Evolutionary conservation across 1,140 invertebrate genomes (phyloP), one percentile per base, ranked within the genome.

Genomic region (Pentalonia nigronervosa): DNA sequence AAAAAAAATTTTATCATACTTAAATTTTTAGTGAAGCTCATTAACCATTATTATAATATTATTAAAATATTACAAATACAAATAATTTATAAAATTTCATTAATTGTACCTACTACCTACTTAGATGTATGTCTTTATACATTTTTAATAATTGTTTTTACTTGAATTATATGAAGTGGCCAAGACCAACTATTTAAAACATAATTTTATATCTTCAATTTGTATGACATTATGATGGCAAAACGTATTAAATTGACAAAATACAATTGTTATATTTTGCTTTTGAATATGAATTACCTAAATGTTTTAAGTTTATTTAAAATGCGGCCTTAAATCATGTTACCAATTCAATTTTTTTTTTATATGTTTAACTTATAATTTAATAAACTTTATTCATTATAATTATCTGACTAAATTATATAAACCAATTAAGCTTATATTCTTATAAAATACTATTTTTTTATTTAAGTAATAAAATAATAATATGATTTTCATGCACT

Each of bases 391-490:
- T 47, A 87, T 47, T 87, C 30, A 47, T n/a, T 87, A 87, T 17
- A 48, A 48, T 45, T 30, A 87, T 87, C 41, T 48, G 25, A 47
- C 41, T 86, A 86, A 45, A n/a, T 47, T 86, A n/a, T 53, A 89
- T 50, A 53, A 2, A 20, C 45, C n/a, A 21, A 4, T 50, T 89
- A 89, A 89, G n/a, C 87, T 89, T 36, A 53, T 45, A n/a, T 36
- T 36, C 47, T 53, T 53, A 36, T 25, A 50, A 89, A 89, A 53
- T 89, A 36, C 47, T 53, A 89, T 89, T 50, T 89, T 89, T 89
- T 36, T 76, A 76, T 76, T 14, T 76, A 76, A 30, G n/a, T 21
- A 53, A 53, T 53, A 53, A 53, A 7, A 21, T 53, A 53, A 53
- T 14, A 76, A 76, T 76, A 76, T 76, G n/a, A 76, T n/a, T 76